Percentiles rank a stretch among this genome's conserved stretches.
Evolutionary conservation across 2,797 vertebrate species (phyloP).

Genomic region (Allobates femoralis): DNA sequence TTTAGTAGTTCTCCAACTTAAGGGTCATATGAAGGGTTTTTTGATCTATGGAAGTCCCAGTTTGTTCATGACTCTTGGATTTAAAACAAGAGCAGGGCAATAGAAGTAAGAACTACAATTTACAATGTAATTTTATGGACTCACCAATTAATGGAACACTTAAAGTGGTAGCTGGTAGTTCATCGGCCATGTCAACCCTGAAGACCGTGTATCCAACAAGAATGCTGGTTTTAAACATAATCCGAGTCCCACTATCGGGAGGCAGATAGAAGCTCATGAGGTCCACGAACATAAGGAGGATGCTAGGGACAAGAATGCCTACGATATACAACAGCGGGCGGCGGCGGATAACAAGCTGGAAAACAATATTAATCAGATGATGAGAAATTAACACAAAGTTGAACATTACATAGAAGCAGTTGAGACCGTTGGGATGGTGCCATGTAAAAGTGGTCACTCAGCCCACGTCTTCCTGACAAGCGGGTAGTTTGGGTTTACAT

Average conservation of each 20-base stretch:
- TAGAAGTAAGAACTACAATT: neutral
- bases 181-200: conserved; percentile 82
- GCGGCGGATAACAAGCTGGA: conserved; percentile 84
- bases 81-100: too few relatives aligned
- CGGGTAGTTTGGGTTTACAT: neutral
- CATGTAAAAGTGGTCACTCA: neutral
- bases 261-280: conserved; percentile 87
- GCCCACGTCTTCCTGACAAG: too few relatives aligned
- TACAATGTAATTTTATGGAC: neutral
- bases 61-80: too few relatives aligned
- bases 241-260: conserved; percentile 79
- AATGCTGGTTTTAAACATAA: conserved; percentile 85
- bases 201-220: conserved; percentile 88
- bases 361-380: neutral
- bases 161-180: conserved; percentile 77
- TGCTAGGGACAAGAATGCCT: conserved; percentile 79
- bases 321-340: conserved; percentile 85
- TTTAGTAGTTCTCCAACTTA: neutral
- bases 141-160: conserved; percentile 85
- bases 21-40: neutral
- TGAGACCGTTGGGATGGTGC: neutral
- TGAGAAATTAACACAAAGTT: neutral
- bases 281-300: conserved; percentile 88
- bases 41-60: neutral
- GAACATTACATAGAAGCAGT: neutral